Base-by-base conservation (phyloP, 2,888 invertebrate species). In the Drosophila hamatofila region DNA sequence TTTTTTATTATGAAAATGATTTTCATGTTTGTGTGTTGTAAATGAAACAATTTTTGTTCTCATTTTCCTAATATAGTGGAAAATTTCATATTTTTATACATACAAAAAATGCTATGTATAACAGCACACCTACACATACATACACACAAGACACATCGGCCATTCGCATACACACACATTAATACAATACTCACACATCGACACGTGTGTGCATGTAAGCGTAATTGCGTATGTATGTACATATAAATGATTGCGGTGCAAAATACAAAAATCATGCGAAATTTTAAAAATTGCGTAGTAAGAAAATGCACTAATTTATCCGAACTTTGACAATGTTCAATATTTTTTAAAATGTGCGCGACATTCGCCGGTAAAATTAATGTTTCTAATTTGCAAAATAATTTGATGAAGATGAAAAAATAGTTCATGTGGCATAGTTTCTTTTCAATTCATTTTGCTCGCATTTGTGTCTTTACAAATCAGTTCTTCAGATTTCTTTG, bases 91-190 rank as follows among this genome's bases (percentile, higher is more conserved):
- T 86, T 88, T 82, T 83, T 88, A 90, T 91, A 90, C 88, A 91
- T 84, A 91, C 86, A 75, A 82, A 89, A 84, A 89, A 88, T 80
- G 84, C 81, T 85, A 90, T 92, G 90, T 92, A 91, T 90, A 92
- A 88, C 84, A 85, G 72, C 80, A 73, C 86, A 85, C 85, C 74
- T 72, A 75, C 70, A 78, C 68, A 67, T 55, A 78, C 69, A 67
- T 60, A 73, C 68, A 67, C 65, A 55, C 49, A 66, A 33, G 51
- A 62, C 61, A 72, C 64, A 67, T 51, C 69, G 81, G 86, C 70
- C 81, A 77, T 80, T 83, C 84, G 78, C 85, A 63, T 72, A 72
- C 78, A 67, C 64, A 63, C 60, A 74, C 63, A 57, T 72, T 54
- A 25, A 58, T 37, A 62, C 33, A 63, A 64, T 56, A 72, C 68